These are phyloP conservation scores for Synanthedon formicaeformis DNA, from an alignment of 2,888 invertebrate species.

Conservation along the genomic window DNA sequence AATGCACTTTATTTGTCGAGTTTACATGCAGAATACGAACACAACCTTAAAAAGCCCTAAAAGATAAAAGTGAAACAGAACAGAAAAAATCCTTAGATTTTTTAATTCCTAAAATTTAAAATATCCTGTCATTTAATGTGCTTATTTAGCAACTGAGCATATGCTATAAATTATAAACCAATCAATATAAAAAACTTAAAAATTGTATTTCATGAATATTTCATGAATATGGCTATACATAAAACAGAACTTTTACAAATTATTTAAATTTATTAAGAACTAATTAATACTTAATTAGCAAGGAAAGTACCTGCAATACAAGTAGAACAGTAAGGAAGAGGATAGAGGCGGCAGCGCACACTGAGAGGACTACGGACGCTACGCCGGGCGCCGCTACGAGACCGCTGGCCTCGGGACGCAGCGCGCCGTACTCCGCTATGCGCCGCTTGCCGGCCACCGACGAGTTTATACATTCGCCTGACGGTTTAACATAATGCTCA, in stretches of 20 bases:
- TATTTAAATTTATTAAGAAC: background rate
- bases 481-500: background rate
- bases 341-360: constrained; percentile 77
- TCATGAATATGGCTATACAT: background rate
- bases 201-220: no score
- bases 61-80: no score
- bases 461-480: constrained; percentile 80
- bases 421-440: constrained; percentile 72
- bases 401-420: constrained; percentile 31
- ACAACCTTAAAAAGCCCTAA: no score
- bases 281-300: background rate
- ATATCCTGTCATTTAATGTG: no score
- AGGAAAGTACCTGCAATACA: constrained; percentile 71
- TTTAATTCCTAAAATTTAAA: no score
- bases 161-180: no score
- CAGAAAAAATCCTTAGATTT: no score
- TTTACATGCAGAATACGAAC: no score
- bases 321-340: constrained; percentile 79
- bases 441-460: constrained; percentile 81
- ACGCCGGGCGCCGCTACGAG: constrained; percentile 66
- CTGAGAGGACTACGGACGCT: constrained; percentile 75
- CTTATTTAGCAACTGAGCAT: no score
- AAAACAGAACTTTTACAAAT: no score
- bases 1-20: no score
- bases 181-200: no score